Evolutionary conservation across 1,140 invertebrate genomes (phyloP).

Genomic region (Ruditapes philippinarum): DNA sequence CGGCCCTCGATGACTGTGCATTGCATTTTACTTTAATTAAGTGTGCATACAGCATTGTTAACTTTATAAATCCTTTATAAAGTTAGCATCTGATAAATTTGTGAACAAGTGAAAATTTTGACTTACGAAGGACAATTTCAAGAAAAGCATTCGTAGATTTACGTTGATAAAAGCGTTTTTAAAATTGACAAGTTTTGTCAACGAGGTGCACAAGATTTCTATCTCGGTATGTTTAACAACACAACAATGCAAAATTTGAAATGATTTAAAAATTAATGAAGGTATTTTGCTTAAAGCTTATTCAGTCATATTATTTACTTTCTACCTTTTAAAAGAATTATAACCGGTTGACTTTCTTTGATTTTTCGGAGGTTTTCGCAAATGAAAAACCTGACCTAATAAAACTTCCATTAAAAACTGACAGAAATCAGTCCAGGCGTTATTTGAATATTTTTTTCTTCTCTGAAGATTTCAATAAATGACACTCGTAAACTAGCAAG

Average conservation of each 20-base stretch:
- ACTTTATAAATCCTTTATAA: background rate
- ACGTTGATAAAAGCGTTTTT: background rate
- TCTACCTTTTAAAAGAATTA: background rate
- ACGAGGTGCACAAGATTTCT: constrained; percentile 14
- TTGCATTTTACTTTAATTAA: constrained; percentile 3
- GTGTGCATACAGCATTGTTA: background rate
- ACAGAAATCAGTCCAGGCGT: background rate
- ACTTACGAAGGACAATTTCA: constrained; percentile 17
- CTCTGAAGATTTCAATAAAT: constrained; percentile 18
- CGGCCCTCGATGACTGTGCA: too few species aligned
- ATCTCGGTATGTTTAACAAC: constrained; percentile 18
- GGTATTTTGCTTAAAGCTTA: constrained; percentile 22
- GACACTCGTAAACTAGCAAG: constrained; percentile 2
- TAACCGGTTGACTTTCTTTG: background rate
- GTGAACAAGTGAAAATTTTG: constrained; percentile 34
- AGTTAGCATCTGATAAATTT: background rate
- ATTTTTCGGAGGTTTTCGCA: background rate
- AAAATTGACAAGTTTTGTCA: constrained; percentile 29
- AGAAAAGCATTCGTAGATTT: constrained; percentile 1
- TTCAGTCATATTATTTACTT: background rate
- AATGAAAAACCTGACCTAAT: constrained; percentile 14
- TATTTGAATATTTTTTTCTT: background rate
- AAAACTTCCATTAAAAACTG: constrained; percentile 25
- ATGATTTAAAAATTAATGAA: constrained; percentile 29
- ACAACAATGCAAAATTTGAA: constrained; percentile 20